Base-by-base conservation (phyloP, 2,113 vertebrate species). In the Octodon degus region DNA sequence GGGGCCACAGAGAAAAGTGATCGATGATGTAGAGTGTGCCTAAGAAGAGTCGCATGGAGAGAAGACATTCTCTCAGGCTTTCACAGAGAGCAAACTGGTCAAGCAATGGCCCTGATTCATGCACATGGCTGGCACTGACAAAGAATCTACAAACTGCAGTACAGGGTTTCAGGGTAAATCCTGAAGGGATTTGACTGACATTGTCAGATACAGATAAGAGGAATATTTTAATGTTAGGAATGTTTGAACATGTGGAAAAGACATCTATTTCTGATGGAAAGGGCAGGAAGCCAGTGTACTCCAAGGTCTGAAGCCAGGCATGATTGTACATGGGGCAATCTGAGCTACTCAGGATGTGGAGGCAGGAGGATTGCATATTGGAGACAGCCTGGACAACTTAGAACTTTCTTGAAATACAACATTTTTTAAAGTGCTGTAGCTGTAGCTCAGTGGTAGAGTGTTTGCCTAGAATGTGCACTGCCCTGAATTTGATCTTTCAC, bases 161-260 rank as follows among this genome's bases (percentile, higher is more conserved):
- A 43, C 6, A 43, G 43, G 43, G 43, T 5, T 43, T 43, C 43
- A 43, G 43, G 43, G 43, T 43, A 43, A 43, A 43, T 43, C 43
- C 43, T 43, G 43, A 43, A 43, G 43, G 43, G 43, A 43, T 43
- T 43, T 43, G 43, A 43, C 43, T 43, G 43, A 43, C 43, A 5
- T 43, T 43, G 43, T 43, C 43, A 43, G 43, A 43, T 43, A 43
- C 43, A 43, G 43, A 43, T 43, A 43, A 43, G 43, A 43, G 43
- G 43, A 43, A 43, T 43, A n/a, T 43, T 97, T 96, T 90, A 87
- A 79, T 68, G 20, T 77, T 62, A 85, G 34, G 14, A 83, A 68
- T 17, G 92, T 95, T 82, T 32, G 58, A 89, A 81, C 74, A 24
- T 58, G 53, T 32, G 90, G 55, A 94, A 68, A 95, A 94, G 86